Evolutionary conservation across 2,888 invertebrate genomes (phyloP).

Genomic region (Drosophila hamatofila): DNA sequence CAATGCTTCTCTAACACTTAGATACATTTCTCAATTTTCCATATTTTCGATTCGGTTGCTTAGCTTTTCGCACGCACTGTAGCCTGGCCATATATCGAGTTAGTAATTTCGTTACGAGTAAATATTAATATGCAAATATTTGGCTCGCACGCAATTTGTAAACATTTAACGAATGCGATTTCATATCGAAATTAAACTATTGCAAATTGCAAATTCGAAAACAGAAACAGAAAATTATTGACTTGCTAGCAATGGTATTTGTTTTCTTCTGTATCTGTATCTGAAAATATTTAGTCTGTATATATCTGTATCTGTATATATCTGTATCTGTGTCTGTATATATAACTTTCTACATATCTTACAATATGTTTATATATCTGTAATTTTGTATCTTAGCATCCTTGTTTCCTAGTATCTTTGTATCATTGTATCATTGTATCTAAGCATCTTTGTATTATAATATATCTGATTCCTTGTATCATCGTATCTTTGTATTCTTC

Average conservation of each 20-base stretch:
- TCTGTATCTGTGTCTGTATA: not conserved
- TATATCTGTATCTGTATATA: not conserved
- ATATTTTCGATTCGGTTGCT: not conserved
- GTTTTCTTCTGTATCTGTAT: not conserved
- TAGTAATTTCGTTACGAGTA: conserved; percentile 15
- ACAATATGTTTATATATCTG: not conserved
- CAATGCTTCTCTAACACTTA: not conserved
- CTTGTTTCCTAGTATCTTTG: not conserved
- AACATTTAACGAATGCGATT: conserved; percentile 33
- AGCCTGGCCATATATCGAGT: not conserved
- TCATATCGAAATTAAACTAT: conserved; percentile 17
- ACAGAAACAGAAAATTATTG: not conserved
- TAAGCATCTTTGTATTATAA: not conserved
- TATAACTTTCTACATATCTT: not conserved
- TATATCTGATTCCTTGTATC: not conserved
- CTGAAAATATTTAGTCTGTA: too few species aligned
- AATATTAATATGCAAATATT: conserved; percentile 35
- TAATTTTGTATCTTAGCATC: not conserved
- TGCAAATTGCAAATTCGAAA: not conserved
- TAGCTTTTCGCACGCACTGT: conserved; percentile 28
- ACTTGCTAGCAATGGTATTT: not conserved
- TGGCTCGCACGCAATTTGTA: conserved; percentile 25
- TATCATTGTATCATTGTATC: not conserved
- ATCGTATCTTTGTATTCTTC: not conserved
- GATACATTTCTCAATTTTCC: not conserved